A percentile compares a stretch with the other conserved stretches of the same genome.
phyloP scores from a whole-genome alignment of 2,797 vertebrate genomes.

The Steatocranus sp. region DNA sequence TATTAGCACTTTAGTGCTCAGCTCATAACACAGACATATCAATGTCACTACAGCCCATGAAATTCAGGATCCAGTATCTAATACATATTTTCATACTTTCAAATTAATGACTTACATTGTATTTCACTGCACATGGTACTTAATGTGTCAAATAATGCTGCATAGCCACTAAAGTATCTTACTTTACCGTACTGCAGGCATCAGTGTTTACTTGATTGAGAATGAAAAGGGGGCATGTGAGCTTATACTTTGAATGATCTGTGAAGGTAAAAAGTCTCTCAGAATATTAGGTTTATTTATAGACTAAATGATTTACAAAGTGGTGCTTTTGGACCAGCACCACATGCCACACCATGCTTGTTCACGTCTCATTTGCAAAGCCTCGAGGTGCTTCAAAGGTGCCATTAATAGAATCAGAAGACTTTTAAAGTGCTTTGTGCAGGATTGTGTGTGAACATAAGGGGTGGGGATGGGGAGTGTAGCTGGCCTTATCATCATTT shows the following conservation, averaged over 20 bases:
- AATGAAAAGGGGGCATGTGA: not conserved
- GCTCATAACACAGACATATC: not conserved
- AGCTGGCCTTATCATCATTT: not conserved
- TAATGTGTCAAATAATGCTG: not conserved
- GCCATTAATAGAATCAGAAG: slow-evolving; percentile 14
- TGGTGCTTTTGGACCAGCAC: not conserved
- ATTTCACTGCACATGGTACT: not conserved
- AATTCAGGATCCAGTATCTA: not conserved
- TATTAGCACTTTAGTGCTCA: not conserved
- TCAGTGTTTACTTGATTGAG: slow-evolving; percentile 19
- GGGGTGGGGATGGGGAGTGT: not conserved
- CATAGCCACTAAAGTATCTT: not conserved
- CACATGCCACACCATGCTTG: not conserved
- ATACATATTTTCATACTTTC: not conserved
- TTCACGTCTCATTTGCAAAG: slow-evolving; percentile 17
- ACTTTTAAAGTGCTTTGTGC: not conserved
- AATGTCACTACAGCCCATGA: not conserved
- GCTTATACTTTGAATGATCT: slow-evolving; percentile 8
- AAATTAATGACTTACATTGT: not conserved
- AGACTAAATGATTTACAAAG: slow-evolving; percentile 17
- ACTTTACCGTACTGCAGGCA: slow-evolving; percentile 3
- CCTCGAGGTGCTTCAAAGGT: slow-evolving; percentile 1
- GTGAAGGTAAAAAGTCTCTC: slow-evolving; percentile 35
- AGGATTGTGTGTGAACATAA: not conserved
- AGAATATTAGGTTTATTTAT: slow-evolving; percentile 33